Base-by-base conservation (phyloP, 2,797 vertebrate genomes). In the Prunella strophiata region DNA sequence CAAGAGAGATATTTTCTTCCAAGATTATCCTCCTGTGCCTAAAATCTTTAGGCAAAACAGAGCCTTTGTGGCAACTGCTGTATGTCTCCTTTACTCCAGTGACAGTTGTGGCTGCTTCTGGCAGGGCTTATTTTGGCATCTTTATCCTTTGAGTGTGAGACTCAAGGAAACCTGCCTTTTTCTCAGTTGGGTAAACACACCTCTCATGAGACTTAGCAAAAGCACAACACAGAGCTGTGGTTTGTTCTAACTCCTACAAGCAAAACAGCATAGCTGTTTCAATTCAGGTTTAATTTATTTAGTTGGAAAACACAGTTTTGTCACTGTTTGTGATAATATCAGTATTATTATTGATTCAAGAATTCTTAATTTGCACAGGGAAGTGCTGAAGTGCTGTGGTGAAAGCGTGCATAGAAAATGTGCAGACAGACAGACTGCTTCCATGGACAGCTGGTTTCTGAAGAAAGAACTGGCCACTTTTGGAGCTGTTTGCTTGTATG, bases 361-460 rank as follows among this genome's bases (percentile, higher is more conserved):
- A 12, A 74, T 79, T 34, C 71, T 79, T 77, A 74, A 74, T 89
- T 87, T 91, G n/a, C 29, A 58, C 1, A 1, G 7, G 38, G 47
- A 95, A 91, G 18, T 77, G 50, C 42, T 85, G 45, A 91, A 82
- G 77, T 61, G 36, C n/a, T 72, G 12, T 45, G 30, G 27, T 86
- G 59, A 95, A 81, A 88, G 36, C 6, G 1, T 34, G n/a, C 57
- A 68, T 9, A 55, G 61, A 80, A 87, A 89, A 75, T 43, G 47
- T 83, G 57, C 25, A 89, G 92, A 90, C 29, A 85, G 75, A 74
- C 43, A 86, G 40, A 89, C 34, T 34, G 34, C 27, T 94, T 95
- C 85, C 22, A 5, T 18, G 26, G 45, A 65, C 81, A 92, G 66
- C 59, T 92, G 61, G 57, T 55, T 88, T 94, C 79, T 80, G 65